phyloP scores from a whole-genome alignment of 2,113 vertebrate genomes.

The Glareola pratincola region DNA sequence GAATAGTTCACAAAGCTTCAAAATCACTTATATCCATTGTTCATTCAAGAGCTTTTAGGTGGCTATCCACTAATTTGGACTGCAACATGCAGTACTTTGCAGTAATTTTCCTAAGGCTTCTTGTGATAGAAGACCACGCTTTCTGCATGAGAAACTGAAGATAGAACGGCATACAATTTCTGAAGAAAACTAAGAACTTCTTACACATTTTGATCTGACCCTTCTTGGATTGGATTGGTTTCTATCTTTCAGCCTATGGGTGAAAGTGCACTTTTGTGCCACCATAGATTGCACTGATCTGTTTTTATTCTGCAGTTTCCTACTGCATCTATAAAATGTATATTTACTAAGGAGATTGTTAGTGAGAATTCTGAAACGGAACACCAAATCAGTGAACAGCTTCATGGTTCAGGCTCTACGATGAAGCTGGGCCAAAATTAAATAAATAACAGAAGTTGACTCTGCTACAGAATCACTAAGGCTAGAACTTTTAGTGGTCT shows the following conservation, averaged over 20 bases:
- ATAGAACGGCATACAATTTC: background rate
- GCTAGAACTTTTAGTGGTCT: background rate
- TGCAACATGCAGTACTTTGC: background rate
- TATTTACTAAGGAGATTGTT: background rate
- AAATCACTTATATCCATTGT: background rate
- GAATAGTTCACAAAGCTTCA: background rate
- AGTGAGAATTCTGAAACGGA: background rate
- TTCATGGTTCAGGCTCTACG: background rate
- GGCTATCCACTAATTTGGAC: background rate
- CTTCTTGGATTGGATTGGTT: background rate
- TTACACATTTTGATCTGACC: background rate
- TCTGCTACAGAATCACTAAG: background rate
- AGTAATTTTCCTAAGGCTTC: background rate
- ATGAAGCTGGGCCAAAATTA: background rate
- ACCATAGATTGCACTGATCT: background rate
- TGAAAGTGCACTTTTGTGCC: background rate
- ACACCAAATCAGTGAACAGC: background rate
- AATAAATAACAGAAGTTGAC: background rate
- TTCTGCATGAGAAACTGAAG: background rate
- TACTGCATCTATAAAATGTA: background rate
- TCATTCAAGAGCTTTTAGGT: background rate
- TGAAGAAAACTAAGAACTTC: background rate
- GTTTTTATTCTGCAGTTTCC: background rate
- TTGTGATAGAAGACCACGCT: background rate
- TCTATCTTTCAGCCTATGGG: background rate